Percentiles rank a stretch among this genome's conserved stretches.
Evolutionary conservation across 2,888 invertebrate species (phyloP).

Genomic region (Brachypalpus laphriformis): DNA sequence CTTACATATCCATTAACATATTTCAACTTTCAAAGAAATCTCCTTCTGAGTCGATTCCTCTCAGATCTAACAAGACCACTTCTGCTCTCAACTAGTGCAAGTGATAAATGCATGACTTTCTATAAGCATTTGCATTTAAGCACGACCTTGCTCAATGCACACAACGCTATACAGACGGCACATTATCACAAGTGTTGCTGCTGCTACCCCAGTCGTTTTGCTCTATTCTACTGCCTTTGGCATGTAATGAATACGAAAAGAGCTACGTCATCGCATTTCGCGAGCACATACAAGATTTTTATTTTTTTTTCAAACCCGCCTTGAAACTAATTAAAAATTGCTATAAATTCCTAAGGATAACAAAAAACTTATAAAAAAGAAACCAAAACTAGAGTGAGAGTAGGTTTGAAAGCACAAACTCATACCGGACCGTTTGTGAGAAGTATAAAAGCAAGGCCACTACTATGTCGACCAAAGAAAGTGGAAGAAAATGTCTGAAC

Average conservation of each 20-base stretch:
- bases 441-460: conserved; percentile 24
- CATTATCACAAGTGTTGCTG: not conserved
- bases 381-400: not conserved
- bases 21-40: too few species aligned
- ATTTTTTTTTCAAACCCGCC: too few species aligned
- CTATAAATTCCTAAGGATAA: conserved; percentile 10
- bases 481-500: not conserved
- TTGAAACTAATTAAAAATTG: conserved; percentile 52
- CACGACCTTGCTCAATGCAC: conserved; percentile 11
- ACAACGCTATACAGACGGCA: not conserved
- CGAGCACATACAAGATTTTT: not conserved
- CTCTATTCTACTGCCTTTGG: not conserved
- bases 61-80: not conserved
- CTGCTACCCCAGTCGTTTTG: not conserved
- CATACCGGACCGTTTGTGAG: not conserved
- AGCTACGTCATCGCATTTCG: not conserved
- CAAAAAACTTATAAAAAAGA: not conserved
- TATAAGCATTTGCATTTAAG: conserved; percentile 15
- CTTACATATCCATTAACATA: too few species aligned
- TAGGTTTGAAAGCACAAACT: not conserved
- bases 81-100: not conserved
- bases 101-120: conserved; percentile 23
- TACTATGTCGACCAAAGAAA: conserved; percentile 1
- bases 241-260: conserved; percentile 12
- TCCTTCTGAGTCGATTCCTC: too few species aligned